Evolutionary conservation across 2,888 invertebrate species (phyloP).

Genomic region (Diogma glabrata): DNA sequence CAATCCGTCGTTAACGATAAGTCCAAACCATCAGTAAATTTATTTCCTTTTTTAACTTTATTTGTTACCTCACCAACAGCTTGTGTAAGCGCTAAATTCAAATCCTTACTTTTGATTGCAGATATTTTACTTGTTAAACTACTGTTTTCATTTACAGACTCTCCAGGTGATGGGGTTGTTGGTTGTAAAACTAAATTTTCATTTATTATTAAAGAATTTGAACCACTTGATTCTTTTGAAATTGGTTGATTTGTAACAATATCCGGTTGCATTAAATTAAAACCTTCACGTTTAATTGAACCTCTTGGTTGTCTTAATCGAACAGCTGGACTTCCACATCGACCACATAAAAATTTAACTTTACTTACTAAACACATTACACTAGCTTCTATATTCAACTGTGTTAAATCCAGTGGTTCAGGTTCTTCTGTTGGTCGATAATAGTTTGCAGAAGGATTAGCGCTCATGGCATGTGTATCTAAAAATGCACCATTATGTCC

Average conservation of each 20-base stretch:
- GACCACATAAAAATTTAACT: constrained; percentile 63
- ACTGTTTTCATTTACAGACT: not conserved
- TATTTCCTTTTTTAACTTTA: constrained; percentile 51
- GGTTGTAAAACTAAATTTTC: not conserved
- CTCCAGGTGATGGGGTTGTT: not conserved
- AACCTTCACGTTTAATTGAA: constrained; percentile 27
- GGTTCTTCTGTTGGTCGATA: constrained; percentile 71
- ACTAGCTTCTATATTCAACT: constrained; percentile 76
- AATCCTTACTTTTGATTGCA: constrained; percentile 19
- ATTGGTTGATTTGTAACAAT: constrained; percentile 28
- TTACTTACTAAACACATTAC: constrained; percentile 77
- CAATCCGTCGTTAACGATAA: constrained; percentile 60
- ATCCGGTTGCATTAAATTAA: constrained; percentile 29
- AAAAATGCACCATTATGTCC: constrained; percentile 34
- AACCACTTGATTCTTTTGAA: constrained; percentile 9
- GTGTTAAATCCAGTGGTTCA: constrained; percentile 76
- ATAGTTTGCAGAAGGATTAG: constrained; percentile 54
- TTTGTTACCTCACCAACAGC: constrained; percentile 43
- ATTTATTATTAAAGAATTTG: constrained; percentile 5
- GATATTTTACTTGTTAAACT: constrained; percentile 11
- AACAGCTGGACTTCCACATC: constrained; percentile 61
- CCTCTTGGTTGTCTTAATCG: constrained; percentile 44
- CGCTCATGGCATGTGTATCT: constrained; percentile 39
- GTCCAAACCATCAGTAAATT: constrained; percentile 60
- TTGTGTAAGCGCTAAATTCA: constrained; percentile 34